A percentile compares a stretch with the other conserved stretches of the same genome.
phyloP scores from a whole-genome alignment of 2,888 invertebrate species.

The Drosophila koepferae region DNA sequence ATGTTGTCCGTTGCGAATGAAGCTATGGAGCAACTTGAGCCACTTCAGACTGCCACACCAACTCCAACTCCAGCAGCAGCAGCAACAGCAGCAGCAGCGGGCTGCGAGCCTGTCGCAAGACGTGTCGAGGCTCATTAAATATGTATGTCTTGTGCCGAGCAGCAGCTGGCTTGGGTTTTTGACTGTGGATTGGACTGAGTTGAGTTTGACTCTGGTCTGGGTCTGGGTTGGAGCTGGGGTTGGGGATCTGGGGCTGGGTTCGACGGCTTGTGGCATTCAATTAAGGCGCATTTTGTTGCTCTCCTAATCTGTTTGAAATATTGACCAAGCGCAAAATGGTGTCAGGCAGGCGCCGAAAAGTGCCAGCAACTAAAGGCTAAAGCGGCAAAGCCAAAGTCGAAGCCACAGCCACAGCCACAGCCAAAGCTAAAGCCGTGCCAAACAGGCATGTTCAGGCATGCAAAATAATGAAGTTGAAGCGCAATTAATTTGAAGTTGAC shows the following conservation, averaged over 20 bases:
- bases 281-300: constrained; percentile 73
- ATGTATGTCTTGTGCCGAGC: constrained; percentile 78
- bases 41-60: constrained; percentile 18
- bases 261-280: constrained; percentile 65
- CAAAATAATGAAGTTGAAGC: constrained; percentile 79
- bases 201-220: constrained; percentile 6
- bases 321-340: constrained; percentile 77
- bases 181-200: background rate
- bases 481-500: constrained; percentile 77
- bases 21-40: constrained; percentile 29
- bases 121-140: constrained; percentile 78
- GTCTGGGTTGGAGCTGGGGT: background rate
- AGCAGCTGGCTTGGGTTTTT: constrained; percentile 53
- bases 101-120: constrained; percentile 56
- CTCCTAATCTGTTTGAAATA: constrained; percentile 79
- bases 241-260: constrained; percentile 1
- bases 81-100: background rate
- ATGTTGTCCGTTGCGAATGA: constrained; percentile 31
- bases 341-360: constrained; percentile 63
- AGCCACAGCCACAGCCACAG: background rate
- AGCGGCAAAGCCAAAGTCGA: background rate
- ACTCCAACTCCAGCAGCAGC: background rate
- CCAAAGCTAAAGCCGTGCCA: constrained; percentile 26
- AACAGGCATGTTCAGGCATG: constrained; percentile 71
- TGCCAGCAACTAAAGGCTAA: constrained; percentile 9